These are phyloP conservation scores for Anthonomus grandis DNA, from an alignment of 1,140 invertebrate genomes.

Conservation along the genomic window DNA sequence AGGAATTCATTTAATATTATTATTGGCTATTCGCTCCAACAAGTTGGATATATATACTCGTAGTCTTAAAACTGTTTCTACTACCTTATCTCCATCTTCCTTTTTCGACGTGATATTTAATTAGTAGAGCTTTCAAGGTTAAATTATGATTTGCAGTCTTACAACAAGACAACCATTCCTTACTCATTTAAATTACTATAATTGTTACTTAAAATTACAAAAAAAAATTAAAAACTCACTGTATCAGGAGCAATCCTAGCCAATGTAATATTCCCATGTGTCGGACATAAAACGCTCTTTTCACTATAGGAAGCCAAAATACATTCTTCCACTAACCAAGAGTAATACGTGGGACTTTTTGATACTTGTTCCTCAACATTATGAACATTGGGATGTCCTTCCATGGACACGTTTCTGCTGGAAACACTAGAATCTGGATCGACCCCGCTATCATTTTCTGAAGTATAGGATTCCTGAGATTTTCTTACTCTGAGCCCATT, in stretches of 20 bases:
- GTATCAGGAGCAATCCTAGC: slow-evolving; percentile 80
- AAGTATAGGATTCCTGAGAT: slow-evolving; percentile 71
- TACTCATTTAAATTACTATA: background rate
- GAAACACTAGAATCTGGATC: slow-evolving; percentile 67
- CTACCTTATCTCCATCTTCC: too few species aligned
- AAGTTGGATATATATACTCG: too few species aligned
- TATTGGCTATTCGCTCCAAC: too few species aligned
- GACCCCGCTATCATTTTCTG: slow-evolving; percentile 76
- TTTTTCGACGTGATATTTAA: too few species aligned
- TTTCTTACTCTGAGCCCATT: slow-evolving; percentile 48
- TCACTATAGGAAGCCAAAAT: slow-evolving; percentile 81
- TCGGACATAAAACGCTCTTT: slow-evolving; percentile 67
- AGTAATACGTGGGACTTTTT: slow-evolving; percentile 51
- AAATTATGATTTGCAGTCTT: too few species aligned
- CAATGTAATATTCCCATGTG: slow-evolving; percentile 69
- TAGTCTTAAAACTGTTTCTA: too few species aligned
- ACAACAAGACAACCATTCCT: background rate
- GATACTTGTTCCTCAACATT: slow-evolving; percentile 31
- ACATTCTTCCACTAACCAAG: slow-evolving; percentile 93
- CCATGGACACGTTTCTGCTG: slow-evolving; percentile 77
- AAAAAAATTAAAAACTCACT: slow-evolving; percentile 49
- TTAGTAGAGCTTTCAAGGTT: too few species aligned
- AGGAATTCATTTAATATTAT: too few species aligned
- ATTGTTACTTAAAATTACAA: background rate
- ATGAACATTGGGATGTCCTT: slow-evolving; percentile 61